A percentile compares a stretch with the other conserved stretches of the same genome.
phyloP scores from a whole-genome alignment of 2,888 invertebrate genomes.

The Eupelmus urozonus region DNA sequence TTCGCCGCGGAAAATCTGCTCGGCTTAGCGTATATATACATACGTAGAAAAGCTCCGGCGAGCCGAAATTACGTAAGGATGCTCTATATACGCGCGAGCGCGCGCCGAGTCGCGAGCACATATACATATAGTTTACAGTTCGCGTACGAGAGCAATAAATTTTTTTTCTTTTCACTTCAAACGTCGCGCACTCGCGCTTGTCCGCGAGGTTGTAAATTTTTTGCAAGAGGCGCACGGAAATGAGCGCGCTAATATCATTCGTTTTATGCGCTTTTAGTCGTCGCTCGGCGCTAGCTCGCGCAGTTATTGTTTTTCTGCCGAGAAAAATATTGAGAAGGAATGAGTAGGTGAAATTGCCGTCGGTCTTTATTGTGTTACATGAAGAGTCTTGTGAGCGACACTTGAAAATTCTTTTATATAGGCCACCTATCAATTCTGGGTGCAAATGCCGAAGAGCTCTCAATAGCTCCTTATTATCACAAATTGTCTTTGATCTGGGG shows the following conservation, averaged over 20 bases:
- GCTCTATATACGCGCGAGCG: background rate
- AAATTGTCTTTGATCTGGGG: background rate
- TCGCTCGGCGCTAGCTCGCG: no score
- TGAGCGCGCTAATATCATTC: background rate
- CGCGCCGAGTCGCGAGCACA: background rate
- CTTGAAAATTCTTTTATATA: no score
- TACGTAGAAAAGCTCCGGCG: constrained; percentile 5
- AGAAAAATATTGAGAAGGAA: no score
- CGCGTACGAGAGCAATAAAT: background rate
- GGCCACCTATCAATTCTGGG: constrained; percentile 5
- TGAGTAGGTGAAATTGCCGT: no score
- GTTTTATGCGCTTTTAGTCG: no score
- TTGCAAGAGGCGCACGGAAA: no score
- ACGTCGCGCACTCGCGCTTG: background rate
- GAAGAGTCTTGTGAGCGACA: no score
- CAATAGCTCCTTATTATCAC: background rate
- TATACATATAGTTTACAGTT: background rate
- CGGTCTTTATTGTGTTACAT: no score
- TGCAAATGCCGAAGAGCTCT: background rate
- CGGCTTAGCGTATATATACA: background rate
- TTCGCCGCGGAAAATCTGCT: constrained; percentile 6
- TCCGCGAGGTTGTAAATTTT: no score
- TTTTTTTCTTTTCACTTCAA: constrained; percentile 3
- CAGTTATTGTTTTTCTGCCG: no score
- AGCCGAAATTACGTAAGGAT: background rate